Conservation (phyloP, 1,140 invertebrate genomes). For the Subanguina moxae region DNA sequence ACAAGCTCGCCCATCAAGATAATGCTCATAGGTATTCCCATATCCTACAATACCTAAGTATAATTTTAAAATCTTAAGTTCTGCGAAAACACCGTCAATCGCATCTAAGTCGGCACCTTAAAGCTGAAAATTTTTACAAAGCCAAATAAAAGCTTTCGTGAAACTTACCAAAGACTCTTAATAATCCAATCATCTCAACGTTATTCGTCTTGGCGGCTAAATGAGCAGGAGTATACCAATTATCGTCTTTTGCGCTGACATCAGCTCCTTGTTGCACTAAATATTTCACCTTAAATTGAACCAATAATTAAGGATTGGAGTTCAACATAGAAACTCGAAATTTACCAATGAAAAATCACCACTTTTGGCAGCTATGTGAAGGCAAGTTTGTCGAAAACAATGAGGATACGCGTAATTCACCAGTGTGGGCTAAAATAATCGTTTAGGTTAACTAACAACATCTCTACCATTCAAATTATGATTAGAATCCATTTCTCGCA, state of each 20-base stretch:
- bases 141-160: neutral
- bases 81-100: neutral
- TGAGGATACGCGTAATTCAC: neutral
- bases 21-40: neutral
- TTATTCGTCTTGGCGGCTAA: constrained; percentile 2
- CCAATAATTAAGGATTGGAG: too few species aligned
- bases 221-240: neutral
- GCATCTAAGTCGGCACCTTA: constrained; percentile 2
- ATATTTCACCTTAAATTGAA: neutral
- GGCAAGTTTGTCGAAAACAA: neutral
- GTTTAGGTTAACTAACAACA: too few species aligned
- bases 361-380: constrained; percentile 1
- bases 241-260: neutral
- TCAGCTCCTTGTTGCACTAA: neutral
- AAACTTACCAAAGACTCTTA: neutral
- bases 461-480: too few species aligned
- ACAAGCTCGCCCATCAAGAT: neutral
- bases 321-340: too few species aligned
- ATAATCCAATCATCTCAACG: neutral
- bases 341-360: neutral
- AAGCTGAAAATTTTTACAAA: neutral
- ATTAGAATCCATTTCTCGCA: neutral
- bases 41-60: neutral
- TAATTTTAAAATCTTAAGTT: neutral
- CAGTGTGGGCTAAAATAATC: neutral